These are phyloP conservation scores for Condylura cristata DNA, from an alignment of 2,113 vertebrate genomes.

Conservation along the genomic window DNA sequence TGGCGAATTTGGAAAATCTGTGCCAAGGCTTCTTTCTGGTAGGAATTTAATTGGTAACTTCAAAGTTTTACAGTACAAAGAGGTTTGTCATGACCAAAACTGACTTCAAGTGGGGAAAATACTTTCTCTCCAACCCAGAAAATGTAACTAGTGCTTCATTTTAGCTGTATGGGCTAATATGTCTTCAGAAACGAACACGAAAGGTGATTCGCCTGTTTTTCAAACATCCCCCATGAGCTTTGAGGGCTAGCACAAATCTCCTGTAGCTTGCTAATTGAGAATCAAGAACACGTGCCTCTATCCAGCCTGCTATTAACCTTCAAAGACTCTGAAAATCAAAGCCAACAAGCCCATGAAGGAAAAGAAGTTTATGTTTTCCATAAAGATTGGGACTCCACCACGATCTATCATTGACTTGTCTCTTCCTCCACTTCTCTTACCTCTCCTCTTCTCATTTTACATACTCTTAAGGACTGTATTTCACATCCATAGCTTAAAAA, in stretches of 20 bases:
- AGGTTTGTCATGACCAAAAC: not conserved
- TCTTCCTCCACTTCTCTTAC: not conserved
- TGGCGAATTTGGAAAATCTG: not conserved
- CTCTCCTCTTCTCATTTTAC: not conserved
- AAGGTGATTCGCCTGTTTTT: not conserved
- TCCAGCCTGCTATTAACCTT: not conserved
- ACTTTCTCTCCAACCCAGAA: not conserved
- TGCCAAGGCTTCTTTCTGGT: not conserved
- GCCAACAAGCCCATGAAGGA: not conserved
- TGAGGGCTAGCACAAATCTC: not conserved
- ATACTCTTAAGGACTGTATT: not conserved
- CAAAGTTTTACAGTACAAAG: not conserved
- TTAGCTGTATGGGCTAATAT: not conserved
- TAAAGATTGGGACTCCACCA: not conserved
- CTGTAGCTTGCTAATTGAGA: not conserved
- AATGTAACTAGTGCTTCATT: not conserved
- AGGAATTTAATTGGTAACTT: not conserved
- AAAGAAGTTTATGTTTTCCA: not conserved
- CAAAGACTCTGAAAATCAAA: not conserved
- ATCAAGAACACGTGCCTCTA: not conserved
- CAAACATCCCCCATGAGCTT: not conserved
- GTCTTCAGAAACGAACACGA: not conserved
- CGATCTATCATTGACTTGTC: not conserved
- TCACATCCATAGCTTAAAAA: not conserved
- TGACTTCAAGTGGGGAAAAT: not conserved